phyloP scores from a whole-genome alignment of 2,797 vertebrate genomes.

The Paedocypris micromegethes region DNA sequence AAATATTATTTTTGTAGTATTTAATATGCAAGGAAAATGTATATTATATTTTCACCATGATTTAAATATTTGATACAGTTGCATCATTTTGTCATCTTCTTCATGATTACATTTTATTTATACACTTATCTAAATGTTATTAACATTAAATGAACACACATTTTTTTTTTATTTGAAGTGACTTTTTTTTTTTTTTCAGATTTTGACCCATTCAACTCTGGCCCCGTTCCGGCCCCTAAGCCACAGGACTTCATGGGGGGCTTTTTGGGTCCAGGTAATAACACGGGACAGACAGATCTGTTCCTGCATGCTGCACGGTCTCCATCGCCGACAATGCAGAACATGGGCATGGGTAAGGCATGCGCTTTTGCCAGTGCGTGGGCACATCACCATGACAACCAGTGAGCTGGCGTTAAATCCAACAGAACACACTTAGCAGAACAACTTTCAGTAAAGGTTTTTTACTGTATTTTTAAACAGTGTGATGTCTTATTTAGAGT shows the following conservation, averaged over 20 bases:
- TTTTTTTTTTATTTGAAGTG: too few relatives aligned
- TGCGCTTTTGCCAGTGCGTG: slow-evolving; percentile 43
- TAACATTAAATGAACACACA: too few relatives aligned
- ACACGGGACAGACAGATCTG: slow-evolving; percentile 72
- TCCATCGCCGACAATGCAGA: slow-evolving; percentile 84
- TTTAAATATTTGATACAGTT: too few relatives aligned
- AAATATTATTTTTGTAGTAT: too few relatives aligned
- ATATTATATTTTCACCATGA: too few relatives aligned
- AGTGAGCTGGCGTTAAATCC: slow-evolving; percentile 19
- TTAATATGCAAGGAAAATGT: too few relatives aligned
- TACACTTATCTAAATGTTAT: too few relatives aligned
- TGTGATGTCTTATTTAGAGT: neutral
- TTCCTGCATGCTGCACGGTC: slow-evolving; percentile 88
- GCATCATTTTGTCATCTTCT: too few relatives aligned
- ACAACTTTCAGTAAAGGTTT: neutral
- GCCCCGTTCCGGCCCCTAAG: slow-evolving; percentile 78
- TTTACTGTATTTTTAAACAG: neutral
- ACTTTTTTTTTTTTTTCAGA: slow-evolving; percentile 47
- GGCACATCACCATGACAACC: slow-evolving; percentile 26
- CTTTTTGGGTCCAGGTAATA: slow-evolving; percentile 80
- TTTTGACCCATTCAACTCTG: slow-evolving; percentile 86
- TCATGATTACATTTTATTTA: too few relatives aligned
- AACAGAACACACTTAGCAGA: neutral
- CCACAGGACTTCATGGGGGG: slow-evolving; percentile 87
- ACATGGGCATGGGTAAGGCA: slow-evolving; percentile 74